Conservation (phyloP, 2,113 vertebrate genomes). For the Heterotilapia buettikoferi region DNA sequence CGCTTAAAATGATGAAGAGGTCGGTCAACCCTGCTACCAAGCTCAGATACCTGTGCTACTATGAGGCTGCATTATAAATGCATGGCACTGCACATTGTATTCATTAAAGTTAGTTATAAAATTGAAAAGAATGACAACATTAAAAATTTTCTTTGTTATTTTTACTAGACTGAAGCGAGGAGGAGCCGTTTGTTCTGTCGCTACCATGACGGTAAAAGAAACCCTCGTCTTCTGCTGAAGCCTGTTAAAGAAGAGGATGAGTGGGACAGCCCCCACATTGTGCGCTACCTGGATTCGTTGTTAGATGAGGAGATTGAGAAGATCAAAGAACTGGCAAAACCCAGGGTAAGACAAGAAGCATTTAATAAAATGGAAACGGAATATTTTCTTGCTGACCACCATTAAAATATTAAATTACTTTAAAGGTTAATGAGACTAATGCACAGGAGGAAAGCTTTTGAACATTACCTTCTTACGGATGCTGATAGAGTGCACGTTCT, state of each 20-base stretch:
- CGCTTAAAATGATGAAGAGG: background rate
- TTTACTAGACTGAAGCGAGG: constrained; percentile 75
- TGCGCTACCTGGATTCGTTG: constrained; percentile 85
- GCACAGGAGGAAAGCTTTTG: background rate
- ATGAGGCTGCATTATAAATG: background rate
- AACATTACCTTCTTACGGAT: background rate
- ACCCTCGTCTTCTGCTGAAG: constrained; percentile 84
- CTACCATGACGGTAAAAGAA: constrained; percentile 81
- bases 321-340: constrained; percentile 92
- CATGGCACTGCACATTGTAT: too few relatives aligned
- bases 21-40: background rate
- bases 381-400: background rate
- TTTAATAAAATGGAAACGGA: background rate
- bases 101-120: background rate
- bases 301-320: constrained; percentile 85
- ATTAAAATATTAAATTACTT: background rate
- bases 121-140: background rate
- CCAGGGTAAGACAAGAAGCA: constrained; percentile 73
- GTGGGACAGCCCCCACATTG: constrained; percentile 93
- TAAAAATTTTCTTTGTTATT: background rate
- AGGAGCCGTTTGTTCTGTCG: constrained; percentile 89
- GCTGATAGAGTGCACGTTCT: background rate
- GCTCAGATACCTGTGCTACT: background rate
- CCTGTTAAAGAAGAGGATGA: constrained; percentile 94
- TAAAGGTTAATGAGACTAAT: background rate